A percentile compares a stretch with the other conserved stretches of the same genome.
Conservation (phyloP, 1,140 invertebrate species). For the Periplaneta americana region DNA sequence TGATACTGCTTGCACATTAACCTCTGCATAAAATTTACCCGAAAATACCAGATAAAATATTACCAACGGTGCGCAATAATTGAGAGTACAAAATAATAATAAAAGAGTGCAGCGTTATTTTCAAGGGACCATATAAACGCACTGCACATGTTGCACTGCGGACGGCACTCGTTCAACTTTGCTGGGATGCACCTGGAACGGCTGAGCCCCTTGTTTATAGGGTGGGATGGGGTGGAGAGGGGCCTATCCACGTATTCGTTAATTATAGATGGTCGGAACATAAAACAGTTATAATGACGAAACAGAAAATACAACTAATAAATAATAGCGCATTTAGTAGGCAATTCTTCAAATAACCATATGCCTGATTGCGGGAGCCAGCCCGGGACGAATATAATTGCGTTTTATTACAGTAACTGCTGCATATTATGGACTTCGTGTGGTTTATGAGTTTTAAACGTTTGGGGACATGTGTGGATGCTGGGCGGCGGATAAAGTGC, state of each 20-base stretch:
- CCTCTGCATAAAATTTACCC: no score
- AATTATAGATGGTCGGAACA: background rate
- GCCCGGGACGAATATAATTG: background rate
- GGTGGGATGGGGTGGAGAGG: background rate
- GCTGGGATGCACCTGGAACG: background rate
- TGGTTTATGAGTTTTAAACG: slow-evolving; percentile 8
- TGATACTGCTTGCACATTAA: no score
- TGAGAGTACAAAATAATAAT: background rate
- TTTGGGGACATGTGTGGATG: background rate
- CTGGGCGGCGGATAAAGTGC: background rate
- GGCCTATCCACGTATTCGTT: slow-evolving; percentile 1
- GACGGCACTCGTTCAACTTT: background rate
- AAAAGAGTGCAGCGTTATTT: background rate
- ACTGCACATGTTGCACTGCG: background rate
- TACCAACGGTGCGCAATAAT: no score
- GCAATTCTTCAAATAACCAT: slow-evolving; percentile 6
- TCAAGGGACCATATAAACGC: background rate
- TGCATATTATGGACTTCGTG: background rate
- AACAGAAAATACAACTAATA: background rate
- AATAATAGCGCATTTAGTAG: slow-evolving; percentile 4
- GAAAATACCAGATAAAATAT: no score
- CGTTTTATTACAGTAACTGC: slow-evolving; percentile 3
- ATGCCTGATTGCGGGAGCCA: background rate
- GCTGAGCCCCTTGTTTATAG: background rate
- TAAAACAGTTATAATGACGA: slow-evolving; percentile 1